Base-by-base conservation (phyloP, 2,113 vertebrate genomes). In the Amia ocellicauda region DNA sequence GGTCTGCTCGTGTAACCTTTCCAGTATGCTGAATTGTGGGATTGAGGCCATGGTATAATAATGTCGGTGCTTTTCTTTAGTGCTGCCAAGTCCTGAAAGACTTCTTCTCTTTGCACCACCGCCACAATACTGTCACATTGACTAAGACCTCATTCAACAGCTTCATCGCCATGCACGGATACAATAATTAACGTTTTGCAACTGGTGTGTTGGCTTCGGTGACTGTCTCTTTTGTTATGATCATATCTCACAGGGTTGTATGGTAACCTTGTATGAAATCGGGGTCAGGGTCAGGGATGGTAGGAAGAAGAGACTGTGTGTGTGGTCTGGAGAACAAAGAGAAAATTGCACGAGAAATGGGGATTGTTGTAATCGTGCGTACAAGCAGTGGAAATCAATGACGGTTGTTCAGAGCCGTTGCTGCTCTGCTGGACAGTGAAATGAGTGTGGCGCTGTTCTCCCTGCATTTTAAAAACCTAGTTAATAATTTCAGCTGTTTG, bases 391-490 rank as follows among this genome's bases (percentile, higher is more conserved):
- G 82, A 77, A 80, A 83, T 81, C 76, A 58, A 78, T 86, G 75
- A 60, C 57, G 29, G 36, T 52, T 69, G 64, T 73, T 67, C 64
- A 67, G 71, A 71, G 73, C 69, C 56, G 69, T 74, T 71, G 58
- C 79, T 82, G 85, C 83, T 85, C 85, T 83, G 80, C 41, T 85
- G 83, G 81, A 81, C 85, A 80, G 80, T 84, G 80, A 88, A 86
- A 88, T 86, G 78, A 80, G 79, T 71, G 68, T 14, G 19, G 70
- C 70, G 73, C 71, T 26, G 20, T n/a, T 70, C 70, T 57, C 59
- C 62, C 63, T 71, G 69, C 47, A 50, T 55, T 45, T 79, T 69
- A 77, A 77, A 71, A 70, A 69, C 78, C 66, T 72, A 73, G 75
- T 76, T 82, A 80, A 85, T 80, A 43, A 64, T 64, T 75, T 78